Evolutionary conservation across 2,888 invertebrate genomes (phyloP).

Genomic region (Standfussiana lucernea): DNA sequence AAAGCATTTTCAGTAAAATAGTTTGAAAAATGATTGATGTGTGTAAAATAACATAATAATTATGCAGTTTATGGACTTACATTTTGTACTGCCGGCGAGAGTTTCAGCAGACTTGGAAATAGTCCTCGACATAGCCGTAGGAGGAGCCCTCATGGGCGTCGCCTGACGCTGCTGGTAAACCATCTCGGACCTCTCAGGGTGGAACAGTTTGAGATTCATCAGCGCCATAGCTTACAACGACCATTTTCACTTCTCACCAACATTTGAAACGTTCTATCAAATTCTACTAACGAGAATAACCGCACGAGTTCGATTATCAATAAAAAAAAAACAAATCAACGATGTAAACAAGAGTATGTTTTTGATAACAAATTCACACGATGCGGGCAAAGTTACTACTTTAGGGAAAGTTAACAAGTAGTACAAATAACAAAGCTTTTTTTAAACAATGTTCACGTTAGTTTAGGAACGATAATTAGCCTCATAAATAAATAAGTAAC

Average conservation of each 20-base stretch:
- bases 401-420: conserved; percentile 53
- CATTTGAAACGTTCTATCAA: conserved; percentile 43
- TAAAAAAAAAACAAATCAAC: conserved; percentile 39
- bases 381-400: conserved; percentile 63
- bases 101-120: conserved; percentile 87
- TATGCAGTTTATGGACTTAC: conserved; percentile 34
- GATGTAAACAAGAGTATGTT: conserved; percentile 51
- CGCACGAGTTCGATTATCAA: conserved; percentile 31
- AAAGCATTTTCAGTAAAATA: not conserved
- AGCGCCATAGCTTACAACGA: conserved; percentile 80
- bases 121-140: conserved; percentile 81
- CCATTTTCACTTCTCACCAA: conserved; percentile 54
- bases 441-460: conserved; percentile 12
- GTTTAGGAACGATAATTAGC: conserved; percentile 43
- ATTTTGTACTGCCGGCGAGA: conserved; percentile 79
- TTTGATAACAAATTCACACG: conserved; percentile 66
- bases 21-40: not conserved
- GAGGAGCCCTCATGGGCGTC: conserved; percentile 85
- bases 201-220: conserved; percentile 85
- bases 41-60: not conserved
- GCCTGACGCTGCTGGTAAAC: conserved; percentile 81
- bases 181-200: conserved; percentile 81
- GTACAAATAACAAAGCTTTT: conserved; percentile 16
- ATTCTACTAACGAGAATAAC: conserved; percentile 34
- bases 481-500: conserved; percentile 54